phyloP scores from a whole-genome alignment of 1,140 invertebrate genomes.

The Phymorhynchus buccinoides region DNA sequence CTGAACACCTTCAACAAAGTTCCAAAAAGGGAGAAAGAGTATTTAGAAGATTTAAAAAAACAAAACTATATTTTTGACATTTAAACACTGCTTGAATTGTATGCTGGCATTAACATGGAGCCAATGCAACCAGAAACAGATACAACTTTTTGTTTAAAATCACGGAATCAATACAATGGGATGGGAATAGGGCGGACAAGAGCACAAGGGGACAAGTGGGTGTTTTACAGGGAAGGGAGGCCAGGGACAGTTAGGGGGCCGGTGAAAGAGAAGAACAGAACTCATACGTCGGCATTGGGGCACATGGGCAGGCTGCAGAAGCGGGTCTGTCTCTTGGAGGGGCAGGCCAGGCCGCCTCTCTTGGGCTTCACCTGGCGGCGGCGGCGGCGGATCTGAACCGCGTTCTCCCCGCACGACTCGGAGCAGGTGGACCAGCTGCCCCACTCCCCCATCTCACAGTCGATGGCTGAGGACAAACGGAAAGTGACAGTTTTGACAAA shows the following conservation, averaged over 20 bases:
- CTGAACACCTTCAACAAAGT: too few relatives aligned
- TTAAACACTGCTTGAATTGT: too few relatives aligned
- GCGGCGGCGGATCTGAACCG: slow-evolving; percentile 56
- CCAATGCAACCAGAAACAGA: background rate
- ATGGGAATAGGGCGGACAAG: too few relatives aligned
- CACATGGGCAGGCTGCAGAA: slow-evolving; percentile 62
- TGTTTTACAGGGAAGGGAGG: background rate
- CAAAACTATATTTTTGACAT: too few relatives aligned
- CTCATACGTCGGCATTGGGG: slow-evolving; percentile 53
- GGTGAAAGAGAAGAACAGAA: background rate
- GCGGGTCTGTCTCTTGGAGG: slow-evolving; percentile 55
- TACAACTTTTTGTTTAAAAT: too few relatives aligned
- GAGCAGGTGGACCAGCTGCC: slow-evolving; percentile 61
- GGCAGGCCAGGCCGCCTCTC: slow-evolving; percentile 59
- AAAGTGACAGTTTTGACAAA: too few relatives aligned
- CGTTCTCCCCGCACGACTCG: slow-evolving; percentile 58
- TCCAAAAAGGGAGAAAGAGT: too few relatives aligned
- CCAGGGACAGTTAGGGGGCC: background rate
- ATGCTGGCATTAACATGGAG: background rate
- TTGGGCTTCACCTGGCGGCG: slow-evolving; percentile 51
- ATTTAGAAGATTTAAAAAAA: too few relatives aligned
- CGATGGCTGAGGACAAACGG: too few relatives aligned
- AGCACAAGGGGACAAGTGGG: background rate
- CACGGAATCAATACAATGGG: background rate
- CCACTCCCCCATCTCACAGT: slow-evolving; percentile 63